Conservation (phyloP, 2,797 vertebrate species). For the Sarcophilus harrisii region DNA sequence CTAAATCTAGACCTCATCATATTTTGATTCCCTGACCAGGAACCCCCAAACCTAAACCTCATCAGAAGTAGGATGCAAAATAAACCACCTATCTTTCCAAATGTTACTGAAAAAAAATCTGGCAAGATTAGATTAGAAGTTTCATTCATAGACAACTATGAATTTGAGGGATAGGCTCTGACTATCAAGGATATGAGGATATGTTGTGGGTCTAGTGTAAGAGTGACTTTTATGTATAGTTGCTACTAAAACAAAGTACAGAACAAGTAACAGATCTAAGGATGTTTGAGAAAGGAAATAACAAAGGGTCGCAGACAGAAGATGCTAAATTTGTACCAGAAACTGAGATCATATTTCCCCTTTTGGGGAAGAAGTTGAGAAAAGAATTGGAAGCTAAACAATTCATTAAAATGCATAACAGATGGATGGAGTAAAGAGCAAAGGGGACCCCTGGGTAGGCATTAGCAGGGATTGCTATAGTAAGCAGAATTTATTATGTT, state of each 20-base stretch:
- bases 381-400: constrained; percentile 67
- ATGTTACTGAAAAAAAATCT: no score
- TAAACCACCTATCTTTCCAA: no score
- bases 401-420: constrained; percentile 71
- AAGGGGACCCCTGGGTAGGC: constrained; percentile 60
- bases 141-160: neutral
- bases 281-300: constrained; percentile 32
- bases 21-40: no score
- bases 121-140: no score
- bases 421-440: constrained; percentile 68
- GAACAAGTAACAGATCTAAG: neutral
- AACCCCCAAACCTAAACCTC: no score
- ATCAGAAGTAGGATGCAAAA: no score
- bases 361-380: constrained; percentile 68
- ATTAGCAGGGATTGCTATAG: constrained; percentile 63
- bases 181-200: neutral
- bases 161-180: neutral
- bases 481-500: constrained; percentile 63
- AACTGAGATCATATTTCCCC: constrained; percentile 55
- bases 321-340: constrained; percentile 70
- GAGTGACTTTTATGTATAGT: neutral
- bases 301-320: constrained; percentile 42
- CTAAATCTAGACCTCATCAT: no score
- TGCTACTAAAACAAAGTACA: neutral
- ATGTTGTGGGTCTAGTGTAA: neutral